Base-by-base conservation (phyloP, 2,113 vertebrate species). In the Mustela lutreola region DNA sequence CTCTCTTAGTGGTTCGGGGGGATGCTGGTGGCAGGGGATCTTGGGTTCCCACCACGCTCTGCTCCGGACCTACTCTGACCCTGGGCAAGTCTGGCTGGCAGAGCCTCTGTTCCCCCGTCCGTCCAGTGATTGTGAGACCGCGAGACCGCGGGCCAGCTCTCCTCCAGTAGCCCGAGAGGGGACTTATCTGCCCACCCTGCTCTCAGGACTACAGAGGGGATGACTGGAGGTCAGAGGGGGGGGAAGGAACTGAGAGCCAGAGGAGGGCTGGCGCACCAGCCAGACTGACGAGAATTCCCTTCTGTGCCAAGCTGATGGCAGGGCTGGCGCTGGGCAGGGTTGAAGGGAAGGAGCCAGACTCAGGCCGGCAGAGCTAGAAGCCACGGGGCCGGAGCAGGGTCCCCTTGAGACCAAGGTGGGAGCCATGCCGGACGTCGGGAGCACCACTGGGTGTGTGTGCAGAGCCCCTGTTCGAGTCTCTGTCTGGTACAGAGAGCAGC, bases 381-480 rank as follows among this genome's bases (percentile, higher is more conserved):
- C 18, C 11, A 3, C 4, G 0, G 10, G 31, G 42, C 5, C 18
- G 6, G 50, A 53, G 36, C 22, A 14, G 42, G n/a, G 9, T 56
- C 33, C 24, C 81, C 36, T 42, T 9, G 14, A 93, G 85, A 31
- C 91, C 22, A 28, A 0, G 6, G 58, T n/a, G 18, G 4, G 7
- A 36, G 14, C n/a, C 62, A 33, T 0, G 48, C 10, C 10, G 0
- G 8, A 39, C 42, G 53, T 28, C 28, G 3, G 48, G 9, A 19
- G 45, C 5, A 6, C 50, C 26, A 4, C 6, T 1, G 11, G 7
- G 53, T 14, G 56, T n/a, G 56, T n/a, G 18, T 4, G 42, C 24
- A 7, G 31, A 67, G 56, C 11, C 48, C 36, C 63, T 31, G 10
- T 80, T 15, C 48, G 56, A 31, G 4, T 16, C 45, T 65, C 26